Percentiles rank a stretch among this genome's conserved stretches.
Conservation (phyloP, 2,797 vertebrate genomes). For the Prunella strophiata region DNA sequence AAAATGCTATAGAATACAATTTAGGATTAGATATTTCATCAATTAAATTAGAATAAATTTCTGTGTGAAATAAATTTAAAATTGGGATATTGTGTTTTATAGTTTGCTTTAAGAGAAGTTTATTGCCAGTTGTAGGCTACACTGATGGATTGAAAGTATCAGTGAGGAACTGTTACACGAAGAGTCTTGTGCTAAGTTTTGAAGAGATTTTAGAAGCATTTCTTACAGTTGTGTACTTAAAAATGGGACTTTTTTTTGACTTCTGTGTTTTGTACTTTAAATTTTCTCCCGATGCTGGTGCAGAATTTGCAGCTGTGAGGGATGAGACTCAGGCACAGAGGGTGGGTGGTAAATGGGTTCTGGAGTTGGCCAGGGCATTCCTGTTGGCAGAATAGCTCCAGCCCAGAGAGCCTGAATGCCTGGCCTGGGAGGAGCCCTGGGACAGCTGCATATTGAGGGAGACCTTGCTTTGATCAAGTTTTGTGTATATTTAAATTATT, state of each 20-base stretch:
- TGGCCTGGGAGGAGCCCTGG: neutral
- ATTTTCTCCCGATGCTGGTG: neutral
- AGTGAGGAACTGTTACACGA: neutral
- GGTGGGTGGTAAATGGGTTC: neutral
- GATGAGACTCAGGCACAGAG: neutral
- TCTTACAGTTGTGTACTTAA: neutral
- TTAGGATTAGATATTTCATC: neutral
- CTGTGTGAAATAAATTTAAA: slow-evolving; percentile 22
- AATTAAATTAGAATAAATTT: neutral
- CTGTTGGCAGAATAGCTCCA: neutral
- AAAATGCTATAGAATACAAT: neutral
- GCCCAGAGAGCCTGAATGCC: neutral
- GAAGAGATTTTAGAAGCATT: neutral
- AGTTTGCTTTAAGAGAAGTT: neutral
- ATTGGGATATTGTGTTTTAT: neutral
- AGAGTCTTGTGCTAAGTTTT: neutral
- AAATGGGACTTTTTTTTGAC: neutral
- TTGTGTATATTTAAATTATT: slow-evolving; percentile 1
- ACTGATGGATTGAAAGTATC: neutral
- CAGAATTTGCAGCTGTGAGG: neutral
- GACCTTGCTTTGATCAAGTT: neutral
- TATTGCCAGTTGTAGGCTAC: neutral
- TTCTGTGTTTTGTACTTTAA: neutral
- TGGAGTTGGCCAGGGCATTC: neutral
- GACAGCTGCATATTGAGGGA: neutral